Conservation (phyloP, 2,888 invertebrate species). For the Cephonodes hylas region DNA sequence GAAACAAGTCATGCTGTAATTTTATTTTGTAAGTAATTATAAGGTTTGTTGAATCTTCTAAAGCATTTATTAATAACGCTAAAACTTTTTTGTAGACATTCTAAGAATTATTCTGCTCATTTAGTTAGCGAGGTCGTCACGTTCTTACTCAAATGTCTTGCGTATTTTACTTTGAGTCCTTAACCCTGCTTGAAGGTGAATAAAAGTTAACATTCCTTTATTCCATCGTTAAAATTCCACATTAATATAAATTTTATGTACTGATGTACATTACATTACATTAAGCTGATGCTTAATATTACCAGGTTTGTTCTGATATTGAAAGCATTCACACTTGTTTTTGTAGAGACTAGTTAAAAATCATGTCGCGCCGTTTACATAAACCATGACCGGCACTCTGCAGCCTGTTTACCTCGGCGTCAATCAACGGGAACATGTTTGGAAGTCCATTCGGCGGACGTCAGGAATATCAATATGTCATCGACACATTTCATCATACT, state of each 20-base stretch:
- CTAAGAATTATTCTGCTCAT: not conserved
- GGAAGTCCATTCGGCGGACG: slow-evolving; percentile 17
- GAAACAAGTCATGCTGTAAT: slow-evolving; percentile 28
- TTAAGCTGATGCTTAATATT: not conserved
- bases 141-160: not conserved
- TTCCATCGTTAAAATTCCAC: not conserved
- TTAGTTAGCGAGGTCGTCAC: not conserved
- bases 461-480: slow-evolving; percentile 25
- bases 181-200: not conserved
- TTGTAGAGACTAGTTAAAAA: not conserved
- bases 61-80: slow-evolving; percentile 2
- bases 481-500: slow-evolving; percentile 16
- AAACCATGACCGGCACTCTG: not conserved
- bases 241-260: not conserved
- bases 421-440: slow-evolving; percentile 33
- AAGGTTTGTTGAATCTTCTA: not conserved
- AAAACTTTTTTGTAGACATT: not conserved
- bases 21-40: slow-evolving; percentile 9
- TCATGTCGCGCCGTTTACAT: slow-evolving; percentile 5
- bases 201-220: not conserved
- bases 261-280: no score
- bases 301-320: not conserved
- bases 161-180: not conserved
- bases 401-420: slow-evolving; percentile 30
- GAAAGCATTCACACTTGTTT: not conserved